These are phyloP conservation scores for Hystrix brachyura DNA, from an alignment of 2,113 vertebrate genomes.

Conservation along the genomic window DNA sequence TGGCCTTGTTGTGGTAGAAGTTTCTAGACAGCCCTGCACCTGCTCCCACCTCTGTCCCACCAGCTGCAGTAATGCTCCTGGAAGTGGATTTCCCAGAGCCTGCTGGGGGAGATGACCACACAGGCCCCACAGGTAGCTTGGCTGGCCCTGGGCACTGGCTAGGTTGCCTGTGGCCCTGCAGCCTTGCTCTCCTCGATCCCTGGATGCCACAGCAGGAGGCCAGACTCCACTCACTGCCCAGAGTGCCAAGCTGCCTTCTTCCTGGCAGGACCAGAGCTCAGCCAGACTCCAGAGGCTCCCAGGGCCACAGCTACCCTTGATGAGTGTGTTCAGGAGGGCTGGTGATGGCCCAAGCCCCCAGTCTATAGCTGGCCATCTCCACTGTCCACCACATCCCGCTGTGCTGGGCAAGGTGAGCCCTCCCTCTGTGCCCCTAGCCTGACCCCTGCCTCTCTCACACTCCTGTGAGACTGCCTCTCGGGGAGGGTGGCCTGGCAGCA, in stretches of 20 bases:
- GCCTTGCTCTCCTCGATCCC: too few relatives aligned
- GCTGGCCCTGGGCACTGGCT: not conserved
- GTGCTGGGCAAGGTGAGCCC: not conserved
- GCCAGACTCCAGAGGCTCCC: not conserved
- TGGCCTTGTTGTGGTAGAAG: not conserved
- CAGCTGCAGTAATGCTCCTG: not conserved
- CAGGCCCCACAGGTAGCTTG: not conserved
- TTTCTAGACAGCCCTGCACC: not conserved
- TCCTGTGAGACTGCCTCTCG: not conserved
- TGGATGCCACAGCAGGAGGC: not conserved
- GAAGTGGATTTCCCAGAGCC: not conserved
- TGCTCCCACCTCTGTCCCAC: too few relatives aligned
- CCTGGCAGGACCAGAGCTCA: not conserved
- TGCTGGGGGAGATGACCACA: not conserved
- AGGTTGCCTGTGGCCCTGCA: not conserved
- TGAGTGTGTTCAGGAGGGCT: not conserved
- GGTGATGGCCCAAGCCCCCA: not conserved
- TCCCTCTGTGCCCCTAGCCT: not conserved
- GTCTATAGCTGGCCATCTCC: not conserved
- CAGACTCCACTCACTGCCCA: not conserved
- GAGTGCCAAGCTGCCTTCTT: not conserved
- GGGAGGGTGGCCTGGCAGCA: not conserved
- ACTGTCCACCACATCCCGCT: not conserved
- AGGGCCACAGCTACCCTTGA: not conserved
- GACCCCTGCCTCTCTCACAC: not conserved